Percentiles rank a stretch among this genome's conserved stretches.
phyloP scores from a whole-genome alignment of 2,888 invertebrate genomes.

The Lucinisca nassula region DNA sequence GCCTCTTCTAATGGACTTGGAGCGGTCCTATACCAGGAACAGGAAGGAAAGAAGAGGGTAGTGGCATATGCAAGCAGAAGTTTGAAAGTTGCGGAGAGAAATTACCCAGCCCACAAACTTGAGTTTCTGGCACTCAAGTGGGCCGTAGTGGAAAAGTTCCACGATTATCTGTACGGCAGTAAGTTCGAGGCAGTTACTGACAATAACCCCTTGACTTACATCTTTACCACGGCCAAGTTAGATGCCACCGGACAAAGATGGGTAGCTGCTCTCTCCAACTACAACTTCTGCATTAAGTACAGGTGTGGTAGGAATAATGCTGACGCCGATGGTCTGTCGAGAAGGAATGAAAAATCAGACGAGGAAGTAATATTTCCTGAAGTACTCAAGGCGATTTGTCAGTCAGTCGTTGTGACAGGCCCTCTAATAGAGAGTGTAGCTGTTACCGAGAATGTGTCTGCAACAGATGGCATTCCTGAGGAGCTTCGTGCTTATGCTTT shows the following conservation, averaged over 20 bases:
- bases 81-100: neutral
- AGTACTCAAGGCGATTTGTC: slow-evolving; percentile 45
- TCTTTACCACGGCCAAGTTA: slow-evolving; percentile 17
- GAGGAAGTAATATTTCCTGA: neutral
- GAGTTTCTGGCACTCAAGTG: slow-evolving; percentile 50
- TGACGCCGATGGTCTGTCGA: slow-evolving; percentile 17
- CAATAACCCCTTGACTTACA: slow-evolving; percentile 20
- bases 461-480: neutral
- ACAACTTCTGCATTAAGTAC: slow-evolving; percentile 25
- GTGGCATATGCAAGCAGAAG: neutral
- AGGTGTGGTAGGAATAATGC: slow-evolving; percentile 20
- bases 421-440: neutral
- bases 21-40: neutral
- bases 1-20: neutral
- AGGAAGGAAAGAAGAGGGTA: neutral
- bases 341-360: neutral
- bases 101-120: slow-evolving; percentile 45
- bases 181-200: slow-evolving; percentile 16
- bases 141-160: slow-evolving; percentile 47
- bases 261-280: slow-evolving; percentile 33
- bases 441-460: no score
- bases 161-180: slow-evolving; percentile 47
- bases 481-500: neutral
- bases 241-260: slow-evolving; percentile 37
- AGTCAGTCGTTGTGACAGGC: neutral